Conservation (phyloP, 2,888 invertebrate species). For the Epistrophella euchroma region DNA sequence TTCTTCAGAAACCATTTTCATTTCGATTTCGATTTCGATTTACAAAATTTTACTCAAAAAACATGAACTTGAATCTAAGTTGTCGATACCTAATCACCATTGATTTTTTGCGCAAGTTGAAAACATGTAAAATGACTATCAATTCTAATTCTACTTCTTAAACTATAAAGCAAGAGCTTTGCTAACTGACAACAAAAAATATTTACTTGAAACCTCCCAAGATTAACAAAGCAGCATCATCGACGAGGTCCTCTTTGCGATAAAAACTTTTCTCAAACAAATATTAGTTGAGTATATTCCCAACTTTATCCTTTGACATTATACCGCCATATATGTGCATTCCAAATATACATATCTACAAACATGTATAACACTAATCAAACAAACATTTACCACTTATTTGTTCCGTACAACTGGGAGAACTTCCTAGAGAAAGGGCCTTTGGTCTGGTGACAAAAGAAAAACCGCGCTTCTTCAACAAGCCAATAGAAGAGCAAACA, state of each 20-base stretch:
- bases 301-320: slow-evolving; percentile 44
- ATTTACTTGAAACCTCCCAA: not conserved
- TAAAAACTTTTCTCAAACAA: not conserved
- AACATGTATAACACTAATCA: slow-evolving; percentile 35
- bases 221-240: not conserved
- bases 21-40: too few species aligned
- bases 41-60: too few species aligned
- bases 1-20: too few species aligned
- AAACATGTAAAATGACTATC: too few species aligned
- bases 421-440: slow-evolving; percentile 54
- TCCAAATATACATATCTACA: not conserved
- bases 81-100: too few species aligned
- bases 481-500: slow-evolving; percentile 52
- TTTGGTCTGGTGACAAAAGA: slow-evolving; percentile 1
- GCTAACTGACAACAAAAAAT: not conserved
- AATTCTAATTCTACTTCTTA: not conserved
- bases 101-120: too few species aligned
- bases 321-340: slow-evolving; percentile 33
- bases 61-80: too few species aligned
- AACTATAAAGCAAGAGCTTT: not conserved
- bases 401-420: slow-evolving; percentile 64
- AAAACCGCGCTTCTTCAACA: slow-evolving; percentile 35
- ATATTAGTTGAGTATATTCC: slow-evolving; percentile 32
- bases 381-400: slow-evolving; percentile 62
- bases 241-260: not conserved